Percentiles rank a stretch among this genome's conserved stretches.
Conservation (phyloP, 2,113 vertebrate species). For the Dasypus novemcinctus region DNA sequence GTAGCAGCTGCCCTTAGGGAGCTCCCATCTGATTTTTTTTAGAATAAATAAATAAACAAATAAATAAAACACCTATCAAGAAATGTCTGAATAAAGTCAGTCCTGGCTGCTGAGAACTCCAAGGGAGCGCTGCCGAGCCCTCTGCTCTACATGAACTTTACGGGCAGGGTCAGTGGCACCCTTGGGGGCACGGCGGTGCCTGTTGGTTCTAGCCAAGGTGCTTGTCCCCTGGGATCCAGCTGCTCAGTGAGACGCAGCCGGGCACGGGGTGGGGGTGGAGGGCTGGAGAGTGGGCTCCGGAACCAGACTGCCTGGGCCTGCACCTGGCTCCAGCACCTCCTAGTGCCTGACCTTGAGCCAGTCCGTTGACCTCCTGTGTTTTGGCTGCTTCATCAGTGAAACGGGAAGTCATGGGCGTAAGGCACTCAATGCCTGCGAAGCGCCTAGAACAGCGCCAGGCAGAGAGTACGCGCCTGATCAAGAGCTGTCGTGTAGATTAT, state of each 20-base stretch:
- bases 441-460: neutral
- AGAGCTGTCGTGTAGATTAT: too few species aligned
- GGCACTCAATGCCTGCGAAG: neutral
- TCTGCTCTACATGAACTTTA: neutral
- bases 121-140: accelerated
- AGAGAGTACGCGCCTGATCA: accelerated
- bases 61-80: neutral
- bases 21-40: neutral
- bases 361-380: neutral
- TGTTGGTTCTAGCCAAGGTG: neutral
- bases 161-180: neutral
- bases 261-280: accelerated
- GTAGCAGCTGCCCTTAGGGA: neutral
- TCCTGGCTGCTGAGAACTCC: neutral
- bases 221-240: neutral
- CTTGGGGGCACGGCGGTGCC: neutral
- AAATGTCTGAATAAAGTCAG: neutral
- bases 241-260: neutral
- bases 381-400: neutral
- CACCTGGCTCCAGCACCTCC: neutral
- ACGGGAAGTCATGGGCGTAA: neutral
- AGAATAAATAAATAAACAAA: neutral
- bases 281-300: accelerated
- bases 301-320: neutral
- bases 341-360: neutral